Evolutionary conservation across 53 echinoderm and acorn worm genomes (phyloP).

Genomic region (Paracentrotus lividus): DNA sequence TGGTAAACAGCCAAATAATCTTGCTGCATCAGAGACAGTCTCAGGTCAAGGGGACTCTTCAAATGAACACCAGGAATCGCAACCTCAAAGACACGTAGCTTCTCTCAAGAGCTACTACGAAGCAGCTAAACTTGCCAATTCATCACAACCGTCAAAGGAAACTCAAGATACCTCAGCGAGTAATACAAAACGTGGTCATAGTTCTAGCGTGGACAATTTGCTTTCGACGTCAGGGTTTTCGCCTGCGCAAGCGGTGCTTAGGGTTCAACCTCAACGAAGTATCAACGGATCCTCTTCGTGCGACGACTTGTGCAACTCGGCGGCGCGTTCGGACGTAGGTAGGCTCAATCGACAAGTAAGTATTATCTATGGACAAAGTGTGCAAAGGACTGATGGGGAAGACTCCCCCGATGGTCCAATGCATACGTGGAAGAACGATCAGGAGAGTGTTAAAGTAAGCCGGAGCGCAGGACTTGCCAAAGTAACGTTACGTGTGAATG

Average conservation of each 20-base stretch:
- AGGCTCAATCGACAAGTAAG: constrained; percentile 61
- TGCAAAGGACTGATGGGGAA: constrained; percentile 39
- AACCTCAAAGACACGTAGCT: constrained; percentile 60
- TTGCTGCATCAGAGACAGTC: constrained; percentile 16
- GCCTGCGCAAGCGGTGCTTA: constrained; percentile 44
- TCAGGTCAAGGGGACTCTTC: too few relatives aligned
- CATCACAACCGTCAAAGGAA: constrained; percentile 28
- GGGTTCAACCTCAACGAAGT: constrained; percentile 52
- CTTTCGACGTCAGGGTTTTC: constrained; percentile 54
- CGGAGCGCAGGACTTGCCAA: constrained; percentile 26
- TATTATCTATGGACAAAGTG: constrained; percentile 67
- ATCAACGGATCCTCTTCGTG: constrained; percentile 58
- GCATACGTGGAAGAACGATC: constrained; percentile 56
- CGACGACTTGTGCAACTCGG: constrained; percentile 44
- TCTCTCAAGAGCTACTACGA: constrained; percentile 65
- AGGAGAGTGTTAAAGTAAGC: constrained; percentile 68
- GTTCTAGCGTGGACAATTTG: constrained; percentile 66
- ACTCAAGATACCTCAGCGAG: neutral
- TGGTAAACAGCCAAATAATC: constrained; percentile 30
- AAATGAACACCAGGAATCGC: neutral
- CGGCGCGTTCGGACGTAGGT: constrained; percentile 48
- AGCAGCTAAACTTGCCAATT: constrained; percentile 72
- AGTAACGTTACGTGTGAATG: constrained; percentile 28
- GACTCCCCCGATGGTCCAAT: neutral
- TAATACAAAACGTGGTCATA: constrained; percentile 30